Evolutionary conservation across 2,797 vertebrate species (phyloP), one percentile per base, ranked within the genome.

Genomic region (Onychomys torridus): DNA sequence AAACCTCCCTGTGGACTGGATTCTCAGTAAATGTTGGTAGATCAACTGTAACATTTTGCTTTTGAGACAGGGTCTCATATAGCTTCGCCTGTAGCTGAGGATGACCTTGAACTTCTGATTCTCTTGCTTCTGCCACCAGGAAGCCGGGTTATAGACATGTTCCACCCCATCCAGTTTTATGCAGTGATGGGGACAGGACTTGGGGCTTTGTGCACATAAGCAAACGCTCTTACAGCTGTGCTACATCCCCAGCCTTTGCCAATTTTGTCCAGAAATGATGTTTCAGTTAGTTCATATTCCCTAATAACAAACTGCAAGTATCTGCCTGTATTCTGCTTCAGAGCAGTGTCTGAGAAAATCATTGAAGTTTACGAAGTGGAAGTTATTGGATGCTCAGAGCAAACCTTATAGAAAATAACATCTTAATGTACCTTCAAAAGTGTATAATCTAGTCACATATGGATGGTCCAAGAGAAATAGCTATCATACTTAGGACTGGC

Each of bases 311-410:
- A 77, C 52, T 65, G 27, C 25, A 92, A 84, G 55, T 69, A 91
- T 93, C 87, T 83, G 69, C 57, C 37, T 96, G 83, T 11, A n/a
- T 71, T 92, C 93, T 75, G 37, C 86, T 94, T 94, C 25, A 90
- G 69, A 92, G 37, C 71, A 94, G 43, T 79, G 82, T 46, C 63
- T 89, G 46, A 67, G 29, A n/a, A 95, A 92, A 81, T 87, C 65
- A 40, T 49, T 9, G 52, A 88, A 55, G 5, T 11, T 71, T 79
- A 10, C 14, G 43, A 25, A 67, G 21, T 49, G 59, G 49, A 81
- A 25, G 85, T 37, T 83, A 61, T 49, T 89, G 0, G 57, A 96
- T 59, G 14, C 92, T 79, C 11, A 86, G 69, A 94, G 46, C 16
- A 91, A 93, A 71, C 57, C 14, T 83, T 76, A 82, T 63, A n/a